Percentiles rank a stretch among this genome's conserved stretches.
Conservation (phyloP, 2,797 vertebrate species). For the Melanotaenia nigrans region DNA sequence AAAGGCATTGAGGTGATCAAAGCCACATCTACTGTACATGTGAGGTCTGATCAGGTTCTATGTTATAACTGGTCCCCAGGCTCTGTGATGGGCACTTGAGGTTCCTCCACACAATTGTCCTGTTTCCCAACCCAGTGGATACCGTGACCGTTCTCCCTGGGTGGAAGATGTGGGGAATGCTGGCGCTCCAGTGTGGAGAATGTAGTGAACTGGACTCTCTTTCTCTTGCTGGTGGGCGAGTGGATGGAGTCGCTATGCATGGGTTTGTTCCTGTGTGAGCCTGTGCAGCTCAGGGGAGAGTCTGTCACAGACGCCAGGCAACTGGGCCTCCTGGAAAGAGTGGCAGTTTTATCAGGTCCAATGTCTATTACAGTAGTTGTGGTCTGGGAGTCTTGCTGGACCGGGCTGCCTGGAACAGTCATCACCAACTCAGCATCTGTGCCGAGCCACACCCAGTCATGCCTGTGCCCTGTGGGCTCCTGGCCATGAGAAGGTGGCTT, state of each 20-base stretch:
- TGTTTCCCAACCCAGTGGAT: constrained; percentile 92
- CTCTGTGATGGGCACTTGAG: constrained; percentile 80
- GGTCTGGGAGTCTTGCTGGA: constrained; percentile 83
- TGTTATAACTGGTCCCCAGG: constrained; percentile 73
- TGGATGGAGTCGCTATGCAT: constrained; percentile 82
- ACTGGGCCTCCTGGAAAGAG: constrained; percentile 80
- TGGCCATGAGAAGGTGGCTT: constrained; percentile 86
- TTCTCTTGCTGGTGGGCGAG: constrained; percentile 94
- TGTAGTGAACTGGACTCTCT: constrained; percentile 95
- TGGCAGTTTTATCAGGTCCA: constrained; percentile 84
- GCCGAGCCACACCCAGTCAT: constrained; percentile 94
- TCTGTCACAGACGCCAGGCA: constrained; percentile 73
- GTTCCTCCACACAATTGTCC: constrained; percentile 81
- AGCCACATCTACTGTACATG: constrained; percentile 74
- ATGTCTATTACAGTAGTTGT: constrained; percentile 89
- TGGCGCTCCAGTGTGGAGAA: constrained; percentile 87
- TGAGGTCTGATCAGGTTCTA: constrained; percentile 64
- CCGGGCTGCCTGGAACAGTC: constrained; percentile 82
- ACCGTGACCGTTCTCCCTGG: constrained; percentile 83
- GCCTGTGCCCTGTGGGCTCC: constrained; percentile 89
- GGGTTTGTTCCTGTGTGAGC: constrained; percentile 72
- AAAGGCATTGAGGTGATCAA: constrained; percentile 85
- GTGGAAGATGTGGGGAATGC: constrained; percentile 73
- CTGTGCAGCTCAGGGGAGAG: constrained; percentile 78
- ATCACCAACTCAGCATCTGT: constrained; percentile 90